Base-by-base conservation (phyloP, 2,888 invertebrate species). In the Lordiphosa andalusiaca region DNA sequence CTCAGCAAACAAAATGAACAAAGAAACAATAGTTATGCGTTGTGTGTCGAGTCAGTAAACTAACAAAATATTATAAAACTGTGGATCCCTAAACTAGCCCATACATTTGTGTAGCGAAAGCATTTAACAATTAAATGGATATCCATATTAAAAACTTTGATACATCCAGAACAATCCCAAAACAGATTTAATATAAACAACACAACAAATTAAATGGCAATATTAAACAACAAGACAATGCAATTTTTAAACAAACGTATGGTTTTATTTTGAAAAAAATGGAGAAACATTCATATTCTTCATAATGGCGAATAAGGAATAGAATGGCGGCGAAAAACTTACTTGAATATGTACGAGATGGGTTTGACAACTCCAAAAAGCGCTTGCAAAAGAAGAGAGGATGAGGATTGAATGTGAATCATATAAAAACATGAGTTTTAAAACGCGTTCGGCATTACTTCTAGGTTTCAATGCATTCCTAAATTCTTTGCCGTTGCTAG, bases 1-100 rank as follows among this genome's bases (percentile, higher is more conserved):
- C 75, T 57, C 67, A 73, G 83, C 64, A 69, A 77, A 59, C 55
- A 51, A 61, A 64, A 82, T 71, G 83, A 84, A 82, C 85, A 84
- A 73, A 73, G 58, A 61, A 61, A 49, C 64, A 64, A 81, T 69
- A 78, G 78, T 85, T 83, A 78, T 53, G 42, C 66, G 44, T 66
- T 67, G 53, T 73, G 60, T 73, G 63, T 82, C 80, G 53, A 70
- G 80, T 71, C 80, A 73, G 53, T 52, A 49, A 51, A 60, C 56
- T 75, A 50, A 38, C 16, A 53, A 57, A 36, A 46, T 25, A 37
- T 39, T 38, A 59, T 25, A 36, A 51, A 47, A 33, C 30, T 50
- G 41, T 49, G 53, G 37, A 76, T 80, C 81, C 81, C 70, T 65
- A 54, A 66, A 64, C 59, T 81, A 84, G 77, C 69, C 67, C 51